These are phyloP conservation scores for Halictus ligatus DNA, from an alignment of 2,888 invertebrate genomes.

Conservation along the genomic window DNA sequence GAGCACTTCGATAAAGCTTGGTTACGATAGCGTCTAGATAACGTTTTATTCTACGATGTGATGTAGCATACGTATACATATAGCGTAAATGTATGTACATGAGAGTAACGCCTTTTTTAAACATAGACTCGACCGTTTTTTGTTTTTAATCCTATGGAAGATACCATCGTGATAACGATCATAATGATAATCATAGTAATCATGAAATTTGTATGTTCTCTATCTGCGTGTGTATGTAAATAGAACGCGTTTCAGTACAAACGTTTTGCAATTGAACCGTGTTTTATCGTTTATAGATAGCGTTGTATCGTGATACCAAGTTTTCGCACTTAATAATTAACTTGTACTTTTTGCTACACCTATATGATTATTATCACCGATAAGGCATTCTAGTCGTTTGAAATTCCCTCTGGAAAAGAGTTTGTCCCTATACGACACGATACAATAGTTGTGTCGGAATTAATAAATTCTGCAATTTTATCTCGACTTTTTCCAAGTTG, in stretches of 20 bases:
- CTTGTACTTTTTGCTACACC: constrained; percentile 25
- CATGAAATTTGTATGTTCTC: not conserved
- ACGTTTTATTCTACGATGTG: not conserved
- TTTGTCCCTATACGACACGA: not conserved
- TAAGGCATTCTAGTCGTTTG: constrained; percentile 45
- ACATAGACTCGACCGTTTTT: not conserved
- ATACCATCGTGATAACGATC: not conserved
- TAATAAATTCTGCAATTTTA: not conserved
- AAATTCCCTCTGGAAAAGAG: not conserved
- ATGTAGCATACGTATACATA: not conserved
- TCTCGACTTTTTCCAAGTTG: not conserved
- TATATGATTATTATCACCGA: constrained; percentile 42
- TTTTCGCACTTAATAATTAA: constrained; percentile 31
- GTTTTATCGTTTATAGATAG: not conserved
- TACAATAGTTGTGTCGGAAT: constrained; percentile 9
- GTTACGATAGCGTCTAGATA: not conserved
- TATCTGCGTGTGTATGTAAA: not conserved
- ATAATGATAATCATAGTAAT: not conserved
- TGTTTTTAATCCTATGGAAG: not conserved
- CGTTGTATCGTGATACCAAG: not conserved
- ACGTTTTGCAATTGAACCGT: not conserved
- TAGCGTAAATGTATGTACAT: not conserved
- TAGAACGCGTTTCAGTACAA: not conserved
- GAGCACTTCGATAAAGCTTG: not conserved
- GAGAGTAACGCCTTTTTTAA: not conserved